Evolutionary conservation across 2,888 invertebrate species (phyloP), one percentile per base, ranked within the genome.

Genomic region (Drosophila infuscata): DNA sequence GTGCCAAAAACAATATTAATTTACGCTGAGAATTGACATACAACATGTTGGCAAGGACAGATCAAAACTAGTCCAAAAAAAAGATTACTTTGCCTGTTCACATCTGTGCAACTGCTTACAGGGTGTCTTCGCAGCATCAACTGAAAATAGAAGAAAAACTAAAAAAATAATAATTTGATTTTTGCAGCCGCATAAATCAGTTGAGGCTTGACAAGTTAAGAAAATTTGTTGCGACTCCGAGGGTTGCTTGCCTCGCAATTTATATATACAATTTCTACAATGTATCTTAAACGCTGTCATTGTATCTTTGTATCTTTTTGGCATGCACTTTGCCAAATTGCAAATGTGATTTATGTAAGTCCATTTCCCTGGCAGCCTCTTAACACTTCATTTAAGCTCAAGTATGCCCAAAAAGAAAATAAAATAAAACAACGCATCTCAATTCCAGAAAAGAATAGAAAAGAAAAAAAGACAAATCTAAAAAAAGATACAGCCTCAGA

Each of bases 281-380:
- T 80, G 65, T 80, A 67, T 70, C 76, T 79, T 57, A 67, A 66
- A 64, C 62, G 76, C 52, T 68, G 43, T 52, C 71, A 57, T 66
- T 65, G 72, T 81, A 63, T 73, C 71, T 68, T 54, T 64, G 43
- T 56, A 41, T 73, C 58, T 59, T 56, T 63, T 57, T 51, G 59
- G 48, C 73, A 61, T 88, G 85, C 89, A 89, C 90, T 89, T 76
- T 89, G 90, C 83, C 90, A 86, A 85, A 85, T 89, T 86, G 86
- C 86, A 72, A 86, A 88, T 88, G 74, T 88, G 90, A 85, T 85
- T 85, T 89, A 89, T 85, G 71, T 20, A 63, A 54, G 48, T 68
- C 53, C 65, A 79, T 74, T 81, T 81, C 63, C 56, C 38, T 70
- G 73, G 73, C 83, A 64, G 68, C 64, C 69, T 70, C 70, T 85